Percentiles rank a stretch among this genome's conserved stretches.
phyloP scores from a whole-genome alignment of 1,140 invertebrate genomes.

The Micrasema minimum region DNA sequence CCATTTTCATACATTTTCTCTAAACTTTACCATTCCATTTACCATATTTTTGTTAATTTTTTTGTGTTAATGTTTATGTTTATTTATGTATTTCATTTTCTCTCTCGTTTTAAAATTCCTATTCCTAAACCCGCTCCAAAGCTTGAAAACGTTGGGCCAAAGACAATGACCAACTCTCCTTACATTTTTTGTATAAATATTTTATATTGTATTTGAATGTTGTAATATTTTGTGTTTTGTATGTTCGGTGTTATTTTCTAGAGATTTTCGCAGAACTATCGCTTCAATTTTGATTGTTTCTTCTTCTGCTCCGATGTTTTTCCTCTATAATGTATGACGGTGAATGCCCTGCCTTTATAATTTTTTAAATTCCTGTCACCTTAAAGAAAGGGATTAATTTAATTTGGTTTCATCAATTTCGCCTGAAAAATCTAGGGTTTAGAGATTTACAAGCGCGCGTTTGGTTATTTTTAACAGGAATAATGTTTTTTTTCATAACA shows the following conservation, averaged over 20 bases:
- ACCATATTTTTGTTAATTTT: too few species aligned
- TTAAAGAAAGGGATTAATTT: neutral
- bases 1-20: too few species aligned
- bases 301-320: conserved; percentile 18
- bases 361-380: neutral
- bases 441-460: neutral
- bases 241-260: conserved; percentile 28
- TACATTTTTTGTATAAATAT: conserved; percentile 8
- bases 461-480: conserved; percentile 1
- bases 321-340: neutral
- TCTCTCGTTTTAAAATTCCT: neutral
- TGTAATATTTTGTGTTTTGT: conserved; percentile 25
- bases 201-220: conserved; percentile 20
- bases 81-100: neutral
- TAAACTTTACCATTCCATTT: too few species aligned
- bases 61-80: too few species aligned
- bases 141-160: conserved; percentile 12
- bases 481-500: neutral
- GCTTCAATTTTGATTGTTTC: conserved; percentile 10
- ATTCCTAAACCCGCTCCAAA: conserved; percentile 9
- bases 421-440: neutral
- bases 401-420: neutral
- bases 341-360: neutral
- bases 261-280: conserved; percentile 31
- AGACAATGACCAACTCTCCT: neutral